Conservation (phyloP, 2,888 invertebrate species). For the Poecilobothrus nobilitatus region DNA sequence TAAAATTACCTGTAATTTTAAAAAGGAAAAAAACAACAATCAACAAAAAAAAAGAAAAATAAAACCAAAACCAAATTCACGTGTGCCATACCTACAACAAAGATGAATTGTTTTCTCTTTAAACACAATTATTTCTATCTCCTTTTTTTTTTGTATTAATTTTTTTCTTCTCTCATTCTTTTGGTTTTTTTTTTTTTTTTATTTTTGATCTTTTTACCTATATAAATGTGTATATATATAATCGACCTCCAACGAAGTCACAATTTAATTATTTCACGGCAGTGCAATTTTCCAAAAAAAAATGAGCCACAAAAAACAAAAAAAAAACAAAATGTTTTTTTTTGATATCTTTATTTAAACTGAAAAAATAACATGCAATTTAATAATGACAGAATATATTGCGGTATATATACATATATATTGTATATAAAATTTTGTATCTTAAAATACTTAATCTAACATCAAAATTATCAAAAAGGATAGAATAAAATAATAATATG, state of each 20-base stretch:
- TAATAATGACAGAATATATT: neutral
- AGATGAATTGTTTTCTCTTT: neutral
- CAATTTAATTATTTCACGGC: neutral
- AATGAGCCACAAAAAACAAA: neutral
- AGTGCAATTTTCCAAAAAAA: neutral
- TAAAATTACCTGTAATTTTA: neutral
- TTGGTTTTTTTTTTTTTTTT: neutral
- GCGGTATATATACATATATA: too few species aligned
- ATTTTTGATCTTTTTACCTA: neutral
- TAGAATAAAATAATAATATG: too few species aligned
- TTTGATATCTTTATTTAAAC: neutral
- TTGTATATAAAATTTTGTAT: too few species aligned
- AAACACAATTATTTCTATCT: neutral
- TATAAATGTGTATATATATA: too few species aligned
- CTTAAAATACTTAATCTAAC: too few species aligned
- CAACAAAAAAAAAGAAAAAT: too few species aligned
- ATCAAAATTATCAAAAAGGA: too few species aligned
- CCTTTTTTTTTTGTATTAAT: too few species aligned
- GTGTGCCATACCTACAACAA: conserved; percentile 3
- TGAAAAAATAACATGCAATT: neutral
- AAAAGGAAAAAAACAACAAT: neutral
- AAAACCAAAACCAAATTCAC: neutral
- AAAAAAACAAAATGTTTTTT: neutral
- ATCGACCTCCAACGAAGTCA: neutral
- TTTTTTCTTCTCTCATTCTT: neutral